Percentiles rank a stretch among this genome's conserved stretches.
phyloP scores from a whole-genome alignment of 1,140 invertebrate species.

The Melanaphis sacchari region DNA sequence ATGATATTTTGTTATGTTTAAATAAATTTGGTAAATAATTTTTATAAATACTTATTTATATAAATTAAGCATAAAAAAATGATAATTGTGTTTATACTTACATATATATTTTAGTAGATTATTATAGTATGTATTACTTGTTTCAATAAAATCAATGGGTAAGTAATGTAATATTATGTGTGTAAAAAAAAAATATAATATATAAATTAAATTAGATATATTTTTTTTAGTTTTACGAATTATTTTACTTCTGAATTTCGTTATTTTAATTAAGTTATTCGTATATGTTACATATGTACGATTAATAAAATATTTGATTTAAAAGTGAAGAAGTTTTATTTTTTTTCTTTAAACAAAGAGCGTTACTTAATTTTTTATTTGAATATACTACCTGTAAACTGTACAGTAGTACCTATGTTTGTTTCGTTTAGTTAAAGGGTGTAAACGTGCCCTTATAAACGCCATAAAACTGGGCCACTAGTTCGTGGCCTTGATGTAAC shows the following conservation, averaged over 20 bases:
- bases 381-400: not conserved
- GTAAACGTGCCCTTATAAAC: slow-evolving; percentile 54
- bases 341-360: not conserved
- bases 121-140: not conserved
- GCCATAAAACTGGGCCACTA: slow-evolving; percentile 54
- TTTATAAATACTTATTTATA: not conserved
- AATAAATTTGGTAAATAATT: not conserved
- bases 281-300: not conserved
- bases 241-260: not conserved
- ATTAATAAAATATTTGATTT: not conserved
- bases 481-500: slow-evolving; percentile 52
- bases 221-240: not conserved
- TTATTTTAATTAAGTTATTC: not conserved
- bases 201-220: too few relatives aligned
- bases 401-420: not conserved
- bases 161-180: not conserved
- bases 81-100: not conserved
- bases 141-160: not conserved
- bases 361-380: not conserved
- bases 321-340: not conserved
- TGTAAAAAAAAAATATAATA: too few relatives aligned
- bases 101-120: not conserved
- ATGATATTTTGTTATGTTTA: not conserved
- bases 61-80: not conserved
- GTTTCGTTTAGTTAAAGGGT: slow-evolving; percentile 2